A percentile compares a stretch with the other conserved stretches of the same genome.
These are phyloP conservation scores for Calidris pugnax DNA, from an alignment of 2,113 vertebrate species.

Conservation along the genomic window DNA sequence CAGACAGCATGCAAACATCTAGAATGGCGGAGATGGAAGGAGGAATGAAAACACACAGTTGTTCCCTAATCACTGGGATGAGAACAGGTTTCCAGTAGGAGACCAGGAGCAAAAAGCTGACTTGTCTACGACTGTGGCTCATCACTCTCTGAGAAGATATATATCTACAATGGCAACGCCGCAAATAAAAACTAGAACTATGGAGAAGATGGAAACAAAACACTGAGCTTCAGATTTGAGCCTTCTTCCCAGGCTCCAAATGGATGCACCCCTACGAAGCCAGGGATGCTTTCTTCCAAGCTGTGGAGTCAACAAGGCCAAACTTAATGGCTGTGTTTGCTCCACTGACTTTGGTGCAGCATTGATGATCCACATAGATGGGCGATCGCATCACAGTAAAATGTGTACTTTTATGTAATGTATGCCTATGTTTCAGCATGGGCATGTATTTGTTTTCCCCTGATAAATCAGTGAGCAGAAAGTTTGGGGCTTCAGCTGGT, in stretches of 20 bases:
- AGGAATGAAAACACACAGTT: background rate
- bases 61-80: background rate
- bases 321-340: background rate
- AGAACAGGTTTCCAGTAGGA: background rate
- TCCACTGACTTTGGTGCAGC: background rate
- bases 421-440: background rate
- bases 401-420: background rate
- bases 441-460: background rate
- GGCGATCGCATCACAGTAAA: background rate
- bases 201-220: background rate
- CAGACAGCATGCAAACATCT: background rate
- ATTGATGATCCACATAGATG: background rate
- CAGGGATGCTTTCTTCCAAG: background rate
- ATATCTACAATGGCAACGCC: accelerated
- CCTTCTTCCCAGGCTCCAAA: background rate
- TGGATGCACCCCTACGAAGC: background rate
- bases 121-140: background rate
- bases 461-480: background rate
- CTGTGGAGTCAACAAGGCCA: background rate
- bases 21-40: background rate
- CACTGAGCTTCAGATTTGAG: background rate
- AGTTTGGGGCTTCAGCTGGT: background rate
- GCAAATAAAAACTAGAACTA: background rate
- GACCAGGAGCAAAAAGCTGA: background rate
- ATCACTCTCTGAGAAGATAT: background rate